Evolutionary conservation across 2,888 invertebrate genomes (phyloP), one percentile per base, ranked within the genome.

Genomic region (Leptothorax acervorum): DNA sequence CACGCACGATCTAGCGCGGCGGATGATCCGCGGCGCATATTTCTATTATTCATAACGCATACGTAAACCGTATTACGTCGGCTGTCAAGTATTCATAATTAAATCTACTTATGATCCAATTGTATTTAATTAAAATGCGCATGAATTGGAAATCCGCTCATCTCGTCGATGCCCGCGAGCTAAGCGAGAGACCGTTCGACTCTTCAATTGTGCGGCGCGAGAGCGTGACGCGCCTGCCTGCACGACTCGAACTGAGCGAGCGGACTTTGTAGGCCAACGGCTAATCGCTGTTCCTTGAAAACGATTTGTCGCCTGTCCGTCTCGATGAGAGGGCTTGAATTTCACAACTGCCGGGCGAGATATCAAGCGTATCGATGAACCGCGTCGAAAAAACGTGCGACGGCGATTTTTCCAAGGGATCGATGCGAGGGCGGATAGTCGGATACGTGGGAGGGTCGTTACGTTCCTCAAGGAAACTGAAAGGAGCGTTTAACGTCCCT

Each of bases 211-310:
- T 42, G 31, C 63, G 39, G 28, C 53, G 28, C 53, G 42, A 6
- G 11, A 23, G 6, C 66, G 11, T 28, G 18, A 53, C 42, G 28
- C 31, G 76, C n/a, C 55, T 4, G 15, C 39, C 23, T 23, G 23
- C 23, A 23, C 23, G 23, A 66, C 3, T 8, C 42, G 35, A 31
- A 55, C 65, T 28, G 39, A 39, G 51, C 68, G 51, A 51, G 35
- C 39, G 48, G 31, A 39, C 48, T 86, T 89, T 81, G 65, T 88
- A 88, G 90, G 88, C 76, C 88, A 86, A 84, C 76, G 65, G 79
- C 3, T 84, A 74, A 86, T 88, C 65, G 71, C 79, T 42, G 31
- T 88, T 90, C 66, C 88, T 88, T 88, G 88, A 60, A 86, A 88
- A 86, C 86, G 88, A 88, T 88, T 89, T 76, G 88, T 68, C 79